Evolutionary conservation across 2,888 invertebrate species (phyloP).

Genomic region (Nymphalis polychloros): DNA sequence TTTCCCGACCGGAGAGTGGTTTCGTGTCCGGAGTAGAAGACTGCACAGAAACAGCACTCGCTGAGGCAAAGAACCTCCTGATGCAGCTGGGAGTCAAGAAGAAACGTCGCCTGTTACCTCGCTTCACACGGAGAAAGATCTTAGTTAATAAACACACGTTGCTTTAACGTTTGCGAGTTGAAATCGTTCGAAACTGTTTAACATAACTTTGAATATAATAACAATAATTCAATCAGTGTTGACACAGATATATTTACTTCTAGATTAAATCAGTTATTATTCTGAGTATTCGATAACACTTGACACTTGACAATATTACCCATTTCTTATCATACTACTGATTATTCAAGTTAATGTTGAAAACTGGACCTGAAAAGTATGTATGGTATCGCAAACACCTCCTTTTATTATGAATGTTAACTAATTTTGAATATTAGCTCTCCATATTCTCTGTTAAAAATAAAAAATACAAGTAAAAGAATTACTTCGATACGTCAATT

Average conservation of each 20-base stretch:
- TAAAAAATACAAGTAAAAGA: too few species aligned
- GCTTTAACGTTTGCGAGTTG: constrained; percentile 51
- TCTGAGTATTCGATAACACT: too few species aligned
- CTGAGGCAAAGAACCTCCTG: constrained; percentile 85
- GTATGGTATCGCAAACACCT: too few species aligned
- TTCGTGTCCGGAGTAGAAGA: constrained; percentile 86
- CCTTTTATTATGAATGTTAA: too few species aligned
- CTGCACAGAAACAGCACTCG: constrained; percentile 80
- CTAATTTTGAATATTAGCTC: too few species aligned
- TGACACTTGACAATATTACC: neutral
- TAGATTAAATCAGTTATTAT: too few species aligned
- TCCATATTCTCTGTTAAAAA: too few species aligned
- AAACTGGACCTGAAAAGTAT: too few species aligned
- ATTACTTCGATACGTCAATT: too few species aligned
- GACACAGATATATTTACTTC: too few species aligned
- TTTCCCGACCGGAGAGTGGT: constrained; percentile 89
- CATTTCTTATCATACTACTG: neutral
- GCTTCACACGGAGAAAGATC: constrained; percentile 87
- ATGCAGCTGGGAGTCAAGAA: constrained; percentile 87
- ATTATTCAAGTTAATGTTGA: too few species aligned
- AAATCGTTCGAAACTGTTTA: constrained; percentile 45
- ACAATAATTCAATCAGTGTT: too few species aligned
- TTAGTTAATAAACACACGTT: constrained; percentile 79
- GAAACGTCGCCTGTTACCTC: constrained; percentile 85
- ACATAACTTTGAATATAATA: neutral